A percentile compares a stretch with the other conserved stretches of the same genome.
Conservation (phyloP, 2,888 invertebrate genomes). For the Perithous albicinctus region DNA sequence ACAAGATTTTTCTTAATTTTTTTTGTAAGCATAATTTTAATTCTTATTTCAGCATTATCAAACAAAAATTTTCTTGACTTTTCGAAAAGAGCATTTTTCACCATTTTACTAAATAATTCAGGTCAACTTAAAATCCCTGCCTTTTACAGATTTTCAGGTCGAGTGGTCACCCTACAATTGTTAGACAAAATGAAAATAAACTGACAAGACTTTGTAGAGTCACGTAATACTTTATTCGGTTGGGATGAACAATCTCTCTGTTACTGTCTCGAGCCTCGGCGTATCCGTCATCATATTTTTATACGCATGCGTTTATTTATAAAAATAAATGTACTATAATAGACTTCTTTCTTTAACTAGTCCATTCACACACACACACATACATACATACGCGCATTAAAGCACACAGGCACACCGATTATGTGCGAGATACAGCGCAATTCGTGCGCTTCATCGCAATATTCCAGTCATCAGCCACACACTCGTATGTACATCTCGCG, state of each 20-base stretch:
- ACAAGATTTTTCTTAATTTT: too few species aligned
- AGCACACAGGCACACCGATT: constrained; percentile 18
- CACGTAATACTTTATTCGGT: constrained; percentile 69
- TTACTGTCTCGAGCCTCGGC: constrained; percentile 45
- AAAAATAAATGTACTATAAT: constrained; percentile 81
- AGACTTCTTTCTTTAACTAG: constrained; percentile 76
- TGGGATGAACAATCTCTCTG: constrained; percentile 45
- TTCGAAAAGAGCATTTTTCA: too few species aligned
- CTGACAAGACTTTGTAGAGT: constrained; percentile 7
- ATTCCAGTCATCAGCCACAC: constrained; percentile 5
- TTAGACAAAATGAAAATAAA: background rate
- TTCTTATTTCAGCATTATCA: too few species aligned
- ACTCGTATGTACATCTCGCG: constrained; percentile 50
- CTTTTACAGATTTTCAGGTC: too few species aligned
- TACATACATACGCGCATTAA: background rate
- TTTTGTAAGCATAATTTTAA: too few species aligned
- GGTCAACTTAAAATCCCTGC: too few species aligned
- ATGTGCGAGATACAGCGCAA: background rate
- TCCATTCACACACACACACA: constrained; percentile 68
- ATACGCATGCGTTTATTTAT: constrained; percentile 81
- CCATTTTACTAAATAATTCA: too few species aligned
- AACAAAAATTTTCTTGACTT: too few species aligned
- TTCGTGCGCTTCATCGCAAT: background rate
- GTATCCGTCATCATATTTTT: constrained; percentile 73
- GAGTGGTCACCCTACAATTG: too few species aligned